Percentiles rank a stretch among this genome's conserved stretches.
These are phyloP conservation scores for Illadopsis cleaveri DNA, from an alignment of 2,113 vertebrate genomes.

Conservation along the genomic window DNA sequence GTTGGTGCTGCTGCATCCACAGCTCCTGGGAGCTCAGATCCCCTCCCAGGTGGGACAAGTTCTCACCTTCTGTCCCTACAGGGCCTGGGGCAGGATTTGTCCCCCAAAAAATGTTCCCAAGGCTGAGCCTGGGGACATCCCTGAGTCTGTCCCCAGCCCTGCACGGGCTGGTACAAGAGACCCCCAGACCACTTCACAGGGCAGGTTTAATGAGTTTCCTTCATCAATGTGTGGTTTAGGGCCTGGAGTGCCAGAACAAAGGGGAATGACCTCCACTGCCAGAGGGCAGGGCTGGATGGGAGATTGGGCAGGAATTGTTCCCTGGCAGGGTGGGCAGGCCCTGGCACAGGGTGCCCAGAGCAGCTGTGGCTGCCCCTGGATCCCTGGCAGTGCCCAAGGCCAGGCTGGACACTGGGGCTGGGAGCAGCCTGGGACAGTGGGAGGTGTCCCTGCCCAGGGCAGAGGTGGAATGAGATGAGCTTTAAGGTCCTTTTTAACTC, in stretches of 20 bases:
- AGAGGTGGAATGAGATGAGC: rapidly evolving
- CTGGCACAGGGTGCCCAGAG: not conserved
- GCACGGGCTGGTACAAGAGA: not conserved
- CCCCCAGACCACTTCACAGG: not conserved
- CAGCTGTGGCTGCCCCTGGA: not conserved
- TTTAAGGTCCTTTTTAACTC: not conserved
- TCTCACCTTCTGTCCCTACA: not conserved
- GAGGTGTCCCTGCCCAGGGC: not conserved
- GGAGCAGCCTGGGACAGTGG: not conserved
- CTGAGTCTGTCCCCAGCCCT: not conserved
- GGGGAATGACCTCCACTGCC: not conserved
- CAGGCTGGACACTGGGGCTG: not conserved
- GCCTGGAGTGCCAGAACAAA: rapidly evolving
- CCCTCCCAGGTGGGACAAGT: not conserved
- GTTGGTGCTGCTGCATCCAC: not conserved
- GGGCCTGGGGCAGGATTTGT: rapidly evolving
- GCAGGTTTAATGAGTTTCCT: not conserved
- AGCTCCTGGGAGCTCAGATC: not conserved
- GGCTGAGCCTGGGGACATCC: not conserved
- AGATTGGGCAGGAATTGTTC: not conserved
- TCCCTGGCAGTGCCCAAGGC: not conserved
- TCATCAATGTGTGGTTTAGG: not conserved
- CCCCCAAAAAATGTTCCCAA: not conserved
- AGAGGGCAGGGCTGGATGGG: not conserved
- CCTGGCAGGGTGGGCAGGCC: not conserved